Conservation (phyloP, 2,888 invertebrate genomes). For the Branchipolynoe longqiensis region DNA sequence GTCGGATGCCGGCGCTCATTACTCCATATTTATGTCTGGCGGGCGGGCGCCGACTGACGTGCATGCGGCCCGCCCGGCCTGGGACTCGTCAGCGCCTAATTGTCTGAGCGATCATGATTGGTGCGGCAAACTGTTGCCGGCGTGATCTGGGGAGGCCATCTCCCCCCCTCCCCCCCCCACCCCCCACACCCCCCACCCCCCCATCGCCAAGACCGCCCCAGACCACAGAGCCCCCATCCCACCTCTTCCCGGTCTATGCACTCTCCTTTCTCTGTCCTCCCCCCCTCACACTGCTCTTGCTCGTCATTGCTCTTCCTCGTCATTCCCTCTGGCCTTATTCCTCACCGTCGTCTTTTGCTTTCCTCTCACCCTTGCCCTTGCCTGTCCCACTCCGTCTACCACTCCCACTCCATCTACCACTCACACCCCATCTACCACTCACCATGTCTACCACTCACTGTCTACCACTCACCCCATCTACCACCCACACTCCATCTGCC, state of each 20-base stretch:
- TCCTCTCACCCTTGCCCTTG: neutral
- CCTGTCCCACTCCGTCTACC: neutral
- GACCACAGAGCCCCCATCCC: neutral
- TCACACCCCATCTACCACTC: neutral
- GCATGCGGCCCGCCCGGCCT: conserved; percentile 39
- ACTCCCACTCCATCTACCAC: neutral
- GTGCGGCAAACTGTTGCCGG: conserved; percentile 47
- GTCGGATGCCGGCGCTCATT: conserved; percentile 6
- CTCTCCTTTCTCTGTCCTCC: neutral
- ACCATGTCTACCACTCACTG: no score
- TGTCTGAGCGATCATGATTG: conserved; percentile 54
- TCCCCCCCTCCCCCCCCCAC: neutral
- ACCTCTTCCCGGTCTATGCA: neutral
- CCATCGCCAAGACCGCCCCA: neutral
- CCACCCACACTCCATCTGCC: no score
- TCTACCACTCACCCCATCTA: no score
- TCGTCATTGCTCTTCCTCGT: neutral
- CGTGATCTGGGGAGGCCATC: conserved; percentile 18
- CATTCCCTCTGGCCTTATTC: no score
- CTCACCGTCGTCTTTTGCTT: neutral
- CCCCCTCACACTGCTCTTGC: neutral
- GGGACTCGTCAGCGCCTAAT: conserved; percentile 51
- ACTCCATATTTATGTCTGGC: conserved; percentile 36
- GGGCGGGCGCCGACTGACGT: conserved; percentile 12
- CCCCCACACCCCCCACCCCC: neutral